Conservation (phyloP, 1,140 invertebrate genomes). For the Stegodyphus mimosarum region DNA sequence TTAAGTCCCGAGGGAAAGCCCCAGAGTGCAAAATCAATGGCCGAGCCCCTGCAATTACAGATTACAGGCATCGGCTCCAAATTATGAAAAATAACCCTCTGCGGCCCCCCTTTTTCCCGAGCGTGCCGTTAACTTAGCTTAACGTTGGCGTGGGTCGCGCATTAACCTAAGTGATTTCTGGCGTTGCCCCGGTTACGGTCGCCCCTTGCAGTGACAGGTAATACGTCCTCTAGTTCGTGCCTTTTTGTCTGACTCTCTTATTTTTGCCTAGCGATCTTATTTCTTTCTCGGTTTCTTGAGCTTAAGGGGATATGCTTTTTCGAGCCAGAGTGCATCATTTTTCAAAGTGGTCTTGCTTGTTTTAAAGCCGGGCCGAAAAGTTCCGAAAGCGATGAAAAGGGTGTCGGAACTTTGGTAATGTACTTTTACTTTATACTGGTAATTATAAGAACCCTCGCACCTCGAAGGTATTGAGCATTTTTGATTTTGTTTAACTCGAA, state of each 20-base stretch:
- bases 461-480: too few relatives aligned
- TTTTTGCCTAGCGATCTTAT: neutral
- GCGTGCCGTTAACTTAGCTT: conserved; percentile 52
- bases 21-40: conserved; percentile 32
- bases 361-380: neutral
- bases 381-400: neutral
- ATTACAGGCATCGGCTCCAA: conserved; percentile 59
- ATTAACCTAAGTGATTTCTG: conserved; percentile 61
- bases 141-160: conserved; percentile 44
- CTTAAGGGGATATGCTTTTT: neutral
- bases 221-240: conserved; percentile 29
- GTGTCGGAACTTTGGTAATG: too few relatives aligned
- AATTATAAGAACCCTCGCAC: too few relatives aligned
- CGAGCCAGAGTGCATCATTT: too few relatives aligned
- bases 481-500: too few relatives aligned
- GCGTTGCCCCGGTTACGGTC: conserved; percentile 51
- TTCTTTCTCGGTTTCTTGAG: neutral
- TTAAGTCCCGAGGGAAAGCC: conserved; percentile 39
- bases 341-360: neutral
- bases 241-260: neutral
- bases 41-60: conserved; percentile 34
- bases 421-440: too few relatives aligned
- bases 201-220: conserved; percentile 40
- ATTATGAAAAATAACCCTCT: conserved; percentile 62
- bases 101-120: conserved; percentile 32